A percentile compares a stretch with the other conserved stretches of the same genome.
Conservation (phyloP, 2,888 invertebrate species). For the Ochlodes sylvanus region DNA sequence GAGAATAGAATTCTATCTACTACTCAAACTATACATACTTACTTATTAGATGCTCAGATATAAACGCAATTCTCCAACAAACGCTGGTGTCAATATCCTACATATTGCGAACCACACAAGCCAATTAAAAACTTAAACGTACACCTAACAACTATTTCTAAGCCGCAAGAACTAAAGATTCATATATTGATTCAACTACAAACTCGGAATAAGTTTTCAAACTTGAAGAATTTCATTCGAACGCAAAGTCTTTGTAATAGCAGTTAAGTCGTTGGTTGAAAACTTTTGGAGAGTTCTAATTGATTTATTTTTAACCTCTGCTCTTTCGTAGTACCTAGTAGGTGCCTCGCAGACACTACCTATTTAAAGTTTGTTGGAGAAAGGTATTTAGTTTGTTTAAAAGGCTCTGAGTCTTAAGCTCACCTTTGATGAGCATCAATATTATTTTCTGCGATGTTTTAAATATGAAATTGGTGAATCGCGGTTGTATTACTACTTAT, state of each 20-base stretch:
- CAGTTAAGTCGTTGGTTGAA: slow-evolving; percentile 44
- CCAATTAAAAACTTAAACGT: slow-evolving; percentile 27
- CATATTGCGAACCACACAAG: neutral
- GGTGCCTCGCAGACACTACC: slow-evolving; percentile 13
- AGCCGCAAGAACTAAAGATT: slow-evolving; percentile 17
- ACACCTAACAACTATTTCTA: slow-evolving; percentile 32
- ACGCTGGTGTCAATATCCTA: neutral
- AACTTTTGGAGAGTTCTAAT: slow-evolving; percentile 41
- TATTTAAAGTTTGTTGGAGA: slow-evolving; percentile 15
- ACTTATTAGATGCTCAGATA: too few species aligned
- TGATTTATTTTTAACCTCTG: slow-evolving; percentile 40
- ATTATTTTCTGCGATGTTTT: neutral
- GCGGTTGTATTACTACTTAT: too few species aligned
- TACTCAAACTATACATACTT: too few species aligned
- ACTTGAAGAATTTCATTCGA: slow-evolving; percentile 49
- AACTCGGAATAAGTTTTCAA: slow-evolving; percentile 34
- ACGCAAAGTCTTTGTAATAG: slow-evolving; percentile 45
- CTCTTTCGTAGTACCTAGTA: slow-evolving; percentile 6
- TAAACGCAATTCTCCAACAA: neutral
- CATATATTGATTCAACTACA: slow-evolving; percentile 24
- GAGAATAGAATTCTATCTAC: too few species aligned
- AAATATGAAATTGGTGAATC: neutral
- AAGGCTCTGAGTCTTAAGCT: slow-evolving; percentile 1
- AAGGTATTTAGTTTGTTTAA: slow-evolving; percentile 8
- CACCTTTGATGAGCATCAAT: slow-evolving; percentile 12